Conservation (phyloP, 2,113 vertebrate genomes). For the Nymphicus hollandicus region DNA sequence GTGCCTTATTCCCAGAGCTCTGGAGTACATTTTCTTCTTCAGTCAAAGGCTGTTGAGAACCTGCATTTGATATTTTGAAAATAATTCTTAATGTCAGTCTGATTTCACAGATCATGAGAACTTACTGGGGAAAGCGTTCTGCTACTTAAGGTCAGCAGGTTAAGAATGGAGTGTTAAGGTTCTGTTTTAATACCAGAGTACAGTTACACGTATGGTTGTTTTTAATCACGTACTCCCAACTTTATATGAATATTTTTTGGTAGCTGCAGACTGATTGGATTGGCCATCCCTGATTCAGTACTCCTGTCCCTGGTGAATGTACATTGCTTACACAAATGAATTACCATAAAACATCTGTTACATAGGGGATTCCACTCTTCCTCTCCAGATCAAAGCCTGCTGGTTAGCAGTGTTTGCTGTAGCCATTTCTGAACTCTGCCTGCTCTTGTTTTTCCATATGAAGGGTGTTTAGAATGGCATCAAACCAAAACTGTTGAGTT, state of each 20-base stretch:
- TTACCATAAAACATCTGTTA: not conserved
- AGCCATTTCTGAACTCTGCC: not conserved
- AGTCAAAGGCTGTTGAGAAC: not conserved
- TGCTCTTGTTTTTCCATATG: not conserved
- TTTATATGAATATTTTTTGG: not conserved
- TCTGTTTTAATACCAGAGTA: not conserved
- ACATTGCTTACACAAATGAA: fast-evolving
- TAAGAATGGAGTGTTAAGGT: not conserved
- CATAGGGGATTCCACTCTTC: not conserved
- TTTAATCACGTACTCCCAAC: not conserved
- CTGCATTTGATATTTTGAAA: not conserved
- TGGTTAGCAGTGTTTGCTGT: not conserved
- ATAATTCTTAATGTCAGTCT: not conserved
- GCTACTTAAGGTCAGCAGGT: not conserved
- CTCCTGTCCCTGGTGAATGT: not conserved
- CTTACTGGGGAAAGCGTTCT: not conserved
- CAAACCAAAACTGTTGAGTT: not conserved
- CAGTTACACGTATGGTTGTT: not conserved
- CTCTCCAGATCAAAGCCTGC: not conserved
- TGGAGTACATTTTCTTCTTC: not conserved
- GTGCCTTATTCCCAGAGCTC: not conserved
- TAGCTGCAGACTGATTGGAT: not conserved
- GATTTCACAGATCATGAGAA: not conserved
- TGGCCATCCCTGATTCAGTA: not conserved
- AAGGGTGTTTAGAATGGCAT: not conserved